phyloP scores from a whole-genome alignment of 2,888 invertebrate genomes.

The Lutraria lutraria region DNA sequence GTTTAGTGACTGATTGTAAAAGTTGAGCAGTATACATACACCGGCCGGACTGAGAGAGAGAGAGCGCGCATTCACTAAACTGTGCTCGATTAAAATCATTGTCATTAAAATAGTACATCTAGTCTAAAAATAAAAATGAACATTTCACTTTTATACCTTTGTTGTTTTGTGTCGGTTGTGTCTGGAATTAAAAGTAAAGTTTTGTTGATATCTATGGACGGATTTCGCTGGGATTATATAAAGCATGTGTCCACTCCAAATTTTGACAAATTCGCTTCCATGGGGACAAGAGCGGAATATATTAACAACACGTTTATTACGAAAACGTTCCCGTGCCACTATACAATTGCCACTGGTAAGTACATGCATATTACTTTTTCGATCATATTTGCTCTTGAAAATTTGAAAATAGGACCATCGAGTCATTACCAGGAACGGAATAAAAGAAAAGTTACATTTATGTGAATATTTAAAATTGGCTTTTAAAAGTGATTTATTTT shows the following conservation, averaged over 20 bases:
- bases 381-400: background rate
- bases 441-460: no score
- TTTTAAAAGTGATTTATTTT: no score
- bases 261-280: constrained; percentile 88
- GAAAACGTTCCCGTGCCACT: constrained; percentile 92
- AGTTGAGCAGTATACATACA: no score
- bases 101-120: background rate
- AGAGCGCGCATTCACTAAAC: no score
- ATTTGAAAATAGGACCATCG: no score
- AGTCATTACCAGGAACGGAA: no score
- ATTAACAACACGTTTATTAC: constrained; percentile 87
- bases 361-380: constrained; percentile 75
- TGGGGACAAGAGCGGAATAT: constrained; percentile 89
- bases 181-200: constrained; percentile 78
- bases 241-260: constrained; percentile 89
- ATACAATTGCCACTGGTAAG: constrained; percentile 89
- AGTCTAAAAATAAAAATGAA: no score
- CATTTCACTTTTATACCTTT: background rate
- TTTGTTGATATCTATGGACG: constrained; percentile 90
- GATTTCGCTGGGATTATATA: constrained; percentile 91
- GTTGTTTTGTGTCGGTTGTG: background rate
- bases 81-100: no score
- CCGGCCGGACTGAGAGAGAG: no score
- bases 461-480: no score
- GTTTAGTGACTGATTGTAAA: no score